Percentiles rank a stretch among this genome's conserved stretches.
phyloP scores from a whole-genome alignment of 1,140 invertebrate genomes.

The Lepidostoma basale region DNA sequence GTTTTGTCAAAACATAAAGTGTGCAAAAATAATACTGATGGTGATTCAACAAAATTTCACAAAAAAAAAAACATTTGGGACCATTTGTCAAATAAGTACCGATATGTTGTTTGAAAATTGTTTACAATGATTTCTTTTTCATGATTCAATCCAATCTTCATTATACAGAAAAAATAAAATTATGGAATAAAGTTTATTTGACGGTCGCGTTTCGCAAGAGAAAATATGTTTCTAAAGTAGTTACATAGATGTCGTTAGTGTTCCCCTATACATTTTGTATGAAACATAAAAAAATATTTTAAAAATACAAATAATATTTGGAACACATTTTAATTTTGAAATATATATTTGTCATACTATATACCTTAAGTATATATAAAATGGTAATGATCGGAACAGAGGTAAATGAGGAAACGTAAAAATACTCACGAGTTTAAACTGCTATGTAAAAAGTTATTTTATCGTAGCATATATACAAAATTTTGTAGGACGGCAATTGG shows the following conservation, averaged over 20 bases:
- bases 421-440: background rate
- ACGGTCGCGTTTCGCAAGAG: background rate
- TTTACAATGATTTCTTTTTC: no score
- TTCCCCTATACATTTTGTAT: background rate
- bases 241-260: conserved; percentile 1
- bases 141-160: no score
- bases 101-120: no score
- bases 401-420: no score
- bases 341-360: background rate
- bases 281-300: background rate
- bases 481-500: background rate
- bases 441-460: background rate
- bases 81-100: no score
- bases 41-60: no score
- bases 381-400: no score
- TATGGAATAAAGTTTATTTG: background rate
- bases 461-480: conserved; percentile 25
- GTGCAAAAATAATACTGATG: no score
- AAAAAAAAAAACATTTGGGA: no score
- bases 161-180: no score
- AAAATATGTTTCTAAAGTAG: background rate
- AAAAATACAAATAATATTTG: background rate
- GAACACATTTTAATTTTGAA: no score
- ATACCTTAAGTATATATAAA: background rate
- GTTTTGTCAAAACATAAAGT: no score